Evolutionary conservation across 2,113 vertebrate species (phyloP), one percentile per base, ranked within the genome.

Genomic region (Cyanoderma ruficeps): DNA sequence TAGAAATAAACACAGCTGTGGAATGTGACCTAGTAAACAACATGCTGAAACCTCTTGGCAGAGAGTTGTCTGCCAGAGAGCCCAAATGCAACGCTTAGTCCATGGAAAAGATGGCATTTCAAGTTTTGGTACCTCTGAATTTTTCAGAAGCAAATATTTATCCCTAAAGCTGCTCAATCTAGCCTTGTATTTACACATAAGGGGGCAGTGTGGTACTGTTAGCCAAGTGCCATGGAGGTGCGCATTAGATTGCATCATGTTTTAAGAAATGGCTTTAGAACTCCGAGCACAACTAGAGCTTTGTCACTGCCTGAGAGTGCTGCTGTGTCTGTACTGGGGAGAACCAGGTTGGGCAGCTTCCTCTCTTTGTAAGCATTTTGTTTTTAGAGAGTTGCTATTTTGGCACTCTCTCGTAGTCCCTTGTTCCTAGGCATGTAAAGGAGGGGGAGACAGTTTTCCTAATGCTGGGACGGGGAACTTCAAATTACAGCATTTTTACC

Each of bases 191-290:
- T 96, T 97, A 94, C 96, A 96, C 98, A 96, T 97, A 95, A 98
- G 98, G 95, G 98, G 98, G 98, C 98, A 98, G 97, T 98, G 84
- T 98, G 96, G 97, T 92, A 97, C 97, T 96, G 47, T 76, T 74
- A 95, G 97, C 96, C 71, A 90, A 94, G 41, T 64, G 70, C 79
- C 84, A 68, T 19, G 28, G 55, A 75, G 88, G 83, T 78, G 92
- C 87, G 65, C 44, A 11, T 95, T 74, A 65, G 50, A 92, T 80
- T 95, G 86, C 92, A 77, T 96, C 82, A 52, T 86, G 90, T 90
- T 96, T 87, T 90, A 95, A 92, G 80, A 84, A 85, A 90, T 85
- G 83, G 42, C 79, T 94, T 97, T 80, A 42, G 92, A 68, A 19
- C 39, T 80, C 65, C 53, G 21, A 93, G 72, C 74, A 68, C 67